Percentiles rank a stretch among this genome's conserved stretches.
Conservation (phyloP, 2,797 vertebrate species). For the Microctenopoma stevenorrisi region DNA sequence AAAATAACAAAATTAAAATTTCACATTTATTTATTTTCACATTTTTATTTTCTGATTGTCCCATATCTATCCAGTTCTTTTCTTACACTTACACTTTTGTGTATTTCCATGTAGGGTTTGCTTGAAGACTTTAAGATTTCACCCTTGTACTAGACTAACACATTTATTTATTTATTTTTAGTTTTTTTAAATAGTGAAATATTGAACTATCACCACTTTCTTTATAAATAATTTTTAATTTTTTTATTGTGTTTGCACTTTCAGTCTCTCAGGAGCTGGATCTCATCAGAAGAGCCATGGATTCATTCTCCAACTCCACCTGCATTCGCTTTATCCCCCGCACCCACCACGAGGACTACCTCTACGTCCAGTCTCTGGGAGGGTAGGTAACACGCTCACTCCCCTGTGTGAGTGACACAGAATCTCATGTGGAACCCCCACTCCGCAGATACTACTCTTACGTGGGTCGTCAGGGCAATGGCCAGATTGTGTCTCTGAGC, state of each 20-base stretch:
- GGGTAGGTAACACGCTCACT: conserved; percentile 32
- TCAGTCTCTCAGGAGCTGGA: conserved; percentile 50
- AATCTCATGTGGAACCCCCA: background rate
- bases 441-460: conserved; percentile 39
- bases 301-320: conserved; percentile 57
- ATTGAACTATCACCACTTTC: too few species aligned
- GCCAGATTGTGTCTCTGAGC: conserved; percentile 40
- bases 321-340: conserved; percentile 66
- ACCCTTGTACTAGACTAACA: too few species aligned
- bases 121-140: too few species aligned
- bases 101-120: too few species aligned
- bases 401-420: background rate
- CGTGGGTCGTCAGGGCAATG: conserved; percentile 26
- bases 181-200: too few species aligned
- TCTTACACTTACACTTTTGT: too few species aligned
- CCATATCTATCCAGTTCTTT: too few species aligned
- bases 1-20: too few species aligned
- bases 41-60: too few species aligned
- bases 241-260: background rate
- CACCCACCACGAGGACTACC: conserved; percentile 53
- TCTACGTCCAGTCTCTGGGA: conserved; percentile 61
- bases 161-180: too few species aligned
- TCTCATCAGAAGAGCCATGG: conserved; percentile 52
- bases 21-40: too few species aligned
- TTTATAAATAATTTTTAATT: too few species aligned